Base-by-base conservation (phyloP, 2,888 invertebrate genomes). In the Coelinius sp. region DNA sequence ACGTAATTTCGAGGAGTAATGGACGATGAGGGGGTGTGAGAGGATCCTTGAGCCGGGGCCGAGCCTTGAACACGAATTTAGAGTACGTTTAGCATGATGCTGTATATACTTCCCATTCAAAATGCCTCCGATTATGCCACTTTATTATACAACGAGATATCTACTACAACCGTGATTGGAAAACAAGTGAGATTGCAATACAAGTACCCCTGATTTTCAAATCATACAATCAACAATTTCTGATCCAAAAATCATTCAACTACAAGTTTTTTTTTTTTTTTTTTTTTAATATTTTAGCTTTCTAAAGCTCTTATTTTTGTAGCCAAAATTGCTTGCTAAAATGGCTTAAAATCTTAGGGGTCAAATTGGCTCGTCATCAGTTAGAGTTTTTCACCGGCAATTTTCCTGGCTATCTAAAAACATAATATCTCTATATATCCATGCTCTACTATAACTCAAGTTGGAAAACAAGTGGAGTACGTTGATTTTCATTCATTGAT, bases 51-150 rank as follows among this genome's bases (percentile, higher is more conserved):
- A 82, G 81, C 64, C 38, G 59, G 66, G 69, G 56, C 74, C 69
- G 72, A 71, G 72, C 79, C 82, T 82, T 81, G 80, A 79, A 70
- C 74, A 70, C 69, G 72, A 80, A 79, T 82, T 78, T 76, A 76
- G 74, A 75, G 76, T 76, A 70, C 65, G 62, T 41, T 64, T 73
- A 66, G 56, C 65, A 65, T 66, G 12, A 56, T 59, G 31, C 41
- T 20, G 67, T 67, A 49, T 44, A 66, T 52, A 53, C 49, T 46
- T 31, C 31, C 31, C 35, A 27, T 31, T 17, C 31, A 31, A 35
- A 59, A 17, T 63, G 41, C 41, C 25, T 25, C 38, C 46, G 64
- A 70, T 70, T 70, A 56, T 44, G 41, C 66, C 46, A 66, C 71
- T 67, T 67, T 71, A 59, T 67, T 71, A 59, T 59, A 66, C 38